These are phyloP conservation scores for Lochmaea capreae DNA, from an alignment of 2,888 invertebrate genomes.

Conservation along the genomic window DNA sequence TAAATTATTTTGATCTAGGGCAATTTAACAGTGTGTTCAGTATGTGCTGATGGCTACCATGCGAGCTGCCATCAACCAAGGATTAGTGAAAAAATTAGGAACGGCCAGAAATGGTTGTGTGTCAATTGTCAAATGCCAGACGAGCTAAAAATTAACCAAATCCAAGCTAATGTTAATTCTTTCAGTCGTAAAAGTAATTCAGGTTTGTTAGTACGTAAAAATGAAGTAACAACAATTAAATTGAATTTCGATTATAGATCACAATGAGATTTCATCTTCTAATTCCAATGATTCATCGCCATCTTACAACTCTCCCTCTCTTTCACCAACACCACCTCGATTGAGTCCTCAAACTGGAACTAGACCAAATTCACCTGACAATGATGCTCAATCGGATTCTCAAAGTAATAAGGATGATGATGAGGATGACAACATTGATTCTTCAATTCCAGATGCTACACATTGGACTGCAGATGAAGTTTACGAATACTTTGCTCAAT, in stretches of 20 bases:
- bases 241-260: slow-evolving; percentile 25
- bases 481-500: slow-evolving; percentile 79
- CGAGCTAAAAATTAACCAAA: slow-evolving; percentile 61
- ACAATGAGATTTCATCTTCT: slow-evolving; percentile 40
- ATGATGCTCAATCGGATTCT: slow-evolving; percentile 52
- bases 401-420: slow-evolving; percentile 62
- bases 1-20: slow-evolving; percentile 53
- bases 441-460: slow-evolving; percentile 80
- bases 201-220: slow-evolving; percentile 37
- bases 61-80: slow-evolving; percentile 82
- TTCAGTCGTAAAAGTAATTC: slow-evolving; percentile 46
- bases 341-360: slow-evolving; percentile 60
- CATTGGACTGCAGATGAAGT: slow-evolving; percentile 89
- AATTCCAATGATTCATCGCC: slow-evolving; percentile 43
- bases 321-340: slow-evolving; percentile 59
- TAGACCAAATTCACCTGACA: slow-evolving; percentile 40
- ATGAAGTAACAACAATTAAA: neutral
- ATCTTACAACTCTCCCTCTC: slow-evolving; percentile 47
- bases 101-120: slow-evolving; percentile 78
- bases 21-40: slow-evolving; percentile 68
- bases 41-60: slow-evolving; percentile 89
- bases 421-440: slow-evolving; percentile 69
- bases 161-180: slow-evolving; percentile 60
- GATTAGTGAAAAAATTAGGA: slow-evolving; percentile 70
- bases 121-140: slow-evolving; percentile 71